A percentile compares a stretch with the other conserved stretches of the same genome.
Conservation (phyloP, 2,797 vertebrate species). For the Vipera ursinii region DNA sequence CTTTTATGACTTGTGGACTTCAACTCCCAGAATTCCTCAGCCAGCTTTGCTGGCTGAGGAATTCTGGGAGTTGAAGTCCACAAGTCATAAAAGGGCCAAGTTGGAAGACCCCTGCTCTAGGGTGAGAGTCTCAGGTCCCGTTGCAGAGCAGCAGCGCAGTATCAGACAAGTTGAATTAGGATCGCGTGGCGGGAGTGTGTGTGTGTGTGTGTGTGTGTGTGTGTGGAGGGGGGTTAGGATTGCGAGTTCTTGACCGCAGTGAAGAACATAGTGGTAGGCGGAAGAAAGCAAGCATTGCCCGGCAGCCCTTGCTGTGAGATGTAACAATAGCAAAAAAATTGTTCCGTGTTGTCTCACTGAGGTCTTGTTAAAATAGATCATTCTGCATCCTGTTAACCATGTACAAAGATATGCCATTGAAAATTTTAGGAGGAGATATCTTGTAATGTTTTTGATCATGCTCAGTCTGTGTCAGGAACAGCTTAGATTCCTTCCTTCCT, state of each 20-base stretch:
- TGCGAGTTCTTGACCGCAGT: neutral
- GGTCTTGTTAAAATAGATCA: neutral
- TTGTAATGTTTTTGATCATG: neutral
- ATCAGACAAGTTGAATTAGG: neutral
- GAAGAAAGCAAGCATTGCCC: neutral
- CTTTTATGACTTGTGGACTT: too few relatives aligned
- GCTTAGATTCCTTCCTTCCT: neutral
- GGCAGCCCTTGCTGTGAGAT: neutral
- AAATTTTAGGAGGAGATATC: neutral
- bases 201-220: too few relatives aligned
- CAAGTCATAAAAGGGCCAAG: too few relatives aligned
- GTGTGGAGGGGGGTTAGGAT: neutral
- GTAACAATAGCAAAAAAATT: neutral
- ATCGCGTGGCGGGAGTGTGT: neutral
- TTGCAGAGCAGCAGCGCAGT: neutral
- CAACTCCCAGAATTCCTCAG: too few relatives aligned
- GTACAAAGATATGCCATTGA: neutral
- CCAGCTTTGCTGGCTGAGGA: too few relatives aligned
- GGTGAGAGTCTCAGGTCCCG: neutral
- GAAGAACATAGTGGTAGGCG: neutral
- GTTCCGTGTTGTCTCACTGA: neutral
- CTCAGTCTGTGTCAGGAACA: neutral
- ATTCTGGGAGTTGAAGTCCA: too few relatives aligned
- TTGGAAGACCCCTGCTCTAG: neutral
- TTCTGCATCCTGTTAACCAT: neutral